Conservation (phyloP, 2,113 vertebrate species). For the Zosterops lateralis region DNA sequence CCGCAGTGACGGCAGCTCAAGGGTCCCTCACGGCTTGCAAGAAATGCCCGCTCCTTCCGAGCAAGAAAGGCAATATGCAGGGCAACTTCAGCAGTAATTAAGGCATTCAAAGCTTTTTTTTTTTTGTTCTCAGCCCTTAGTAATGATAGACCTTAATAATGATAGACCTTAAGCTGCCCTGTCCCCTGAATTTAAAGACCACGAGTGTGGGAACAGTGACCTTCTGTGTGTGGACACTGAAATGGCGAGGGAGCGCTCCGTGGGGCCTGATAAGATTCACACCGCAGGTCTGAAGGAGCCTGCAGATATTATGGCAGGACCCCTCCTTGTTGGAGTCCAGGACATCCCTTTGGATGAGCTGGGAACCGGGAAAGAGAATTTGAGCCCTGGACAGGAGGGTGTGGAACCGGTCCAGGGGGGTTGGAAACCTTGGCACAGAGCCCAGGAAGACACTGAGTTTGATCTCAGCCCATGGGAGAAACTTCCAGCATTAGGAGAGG, state of each 20-base stretch:
- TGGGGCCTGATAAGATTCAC: background rate
- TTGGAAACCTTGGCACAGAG: too few species aligned
- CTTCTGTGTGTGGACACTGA: rapidly evolving
- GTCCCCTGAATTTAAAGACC: background rate
- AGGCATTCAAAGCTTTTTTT: background rate
- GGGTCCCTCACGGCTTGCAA: background rate
- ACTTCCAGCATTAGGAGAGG: too few species aligned
- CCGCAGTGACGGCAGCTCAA: rapidly evolving
- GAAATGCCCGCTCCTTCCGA: background rate
- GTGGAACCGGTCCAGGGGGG: too few species aligned
- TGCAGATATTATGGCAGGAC: background rate
- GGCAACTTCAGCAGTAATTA: background rate
- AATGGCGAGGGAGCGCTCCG: background rate
- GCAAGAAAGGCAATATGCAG: too few species aligned
- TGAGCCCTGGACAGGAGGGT: too few species aligned
- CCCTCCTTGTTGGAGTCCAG: too few species aligned
- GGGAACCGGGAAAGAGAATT: too few species aligned
- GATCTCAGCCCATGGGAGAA: too few species aligned
- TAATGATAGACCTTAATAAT: background rate
- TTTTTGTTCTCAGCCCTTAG: background rate
- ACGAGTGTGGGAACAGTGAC: background rate
- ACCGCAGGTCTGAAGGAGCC: background rate
- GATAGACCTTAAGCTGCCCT: background rate
- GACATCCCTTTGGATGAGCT: too few species aligned
- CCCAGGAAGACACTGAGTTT: too few species aligned